Evolutionary conservation across 2,888 invertebrate species (phyloP), one percentile per base, ranked within the genome.

Genomic region (Mylabris sibirica): DNA sequence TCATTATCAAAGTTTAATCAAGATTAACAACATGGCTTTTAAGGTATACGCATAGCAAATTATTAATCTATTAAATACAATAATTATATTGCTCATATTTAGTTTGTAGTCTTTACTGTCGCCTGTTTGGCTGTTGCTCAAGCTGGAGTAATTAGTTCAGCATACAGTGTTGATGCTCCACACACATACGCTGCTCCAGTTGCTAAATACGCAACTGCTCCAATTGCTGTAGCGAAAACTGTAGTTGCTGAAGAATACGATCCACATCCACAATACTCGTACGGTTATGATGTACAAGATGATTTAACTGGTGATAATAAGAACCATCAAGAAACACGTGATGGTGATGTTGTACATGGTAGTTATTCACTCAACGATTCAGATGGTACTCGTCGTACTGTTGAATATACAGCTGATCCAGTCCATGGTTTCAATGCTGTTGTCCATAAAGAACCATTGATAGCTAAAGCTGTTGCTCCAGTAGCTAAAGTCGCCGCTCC

Each of bases 291-390:
- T 72, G 87, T 88, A n/a, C 87, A 88, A 75, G 88, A 88, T 72
- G 84, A 85, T 72, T 82, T 87, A 59, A 88, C 88, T 75, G 88
- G 88, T n/a, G 88, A 88, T 84, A 86, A 77, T 80, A 88, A 89
- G 81, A 85, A 83, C 35, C 90, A 90, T 84, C 88, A 88, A 73
- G 90, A 90, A 85, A 88, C 88, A 69, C 89, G 90, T 70, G 85
- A 86, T 72, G 90, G 90, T n/a, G 90, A 90, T 83, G 87, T 87
- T 75, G 90, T 90, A 59, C 88, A 88, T 80, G 90, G 85, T 82
- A 89, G 87, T 77, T 88, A 88, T 84, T 87, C 88, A 44, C 83
- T 88, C 62, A 80, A 85, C 26, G 88, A 88, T 75, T 87, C 90
- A 30, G 90, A 90, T 79, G 90, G 90, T 76, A 89, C 88, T 66